phyloP scores from a whole-genome alignment of 2,888 invertebrate species.

The Acleris cristana region DNA sequence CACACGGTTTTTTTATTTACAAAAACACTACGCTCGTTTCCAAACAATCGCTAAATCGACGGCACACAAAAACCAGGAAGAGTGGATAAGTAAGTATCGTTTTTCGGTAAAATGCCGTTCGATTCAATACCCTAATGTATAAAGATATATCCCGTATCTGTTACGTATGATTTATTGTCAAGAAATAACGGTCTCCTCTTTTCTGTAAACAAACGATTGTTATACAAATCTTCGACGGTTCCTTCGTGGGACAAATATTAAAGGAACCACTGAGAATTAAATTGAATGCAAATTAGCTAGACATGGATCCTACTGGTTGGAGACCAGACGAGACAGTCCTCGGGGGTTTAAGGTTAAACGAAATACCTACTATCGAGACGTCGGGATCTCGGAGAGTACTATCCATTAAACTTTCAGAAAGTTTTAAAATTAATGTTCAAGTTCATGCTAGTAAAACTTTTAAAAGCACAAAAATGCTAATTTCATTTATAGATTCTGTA shows the following conservation, averaged over 20 bases:
- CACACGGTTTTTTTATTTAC: slow-evolving; percentile 9
- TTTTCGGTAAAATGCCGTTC: slow-evolving; percentile 2
- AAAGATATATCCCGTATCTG: slow-evolving; percentile 17
- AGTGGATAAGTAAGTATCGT: background rate
- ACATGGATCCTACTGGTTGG: slow-evolving; percentile 10
- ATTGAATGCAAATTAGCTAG: slow-evolving; percentile 15
- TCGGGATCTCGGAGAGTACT: slow-evolving; percentile 6
- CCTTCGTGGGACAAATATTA: slow-evolving; percentile 18
- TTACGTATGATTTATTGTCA: slow-evolving; percentile 25
- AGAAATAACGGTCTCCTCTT: slow-evolving; percentile 9
- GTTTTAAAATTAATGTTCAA: too few species aligned
- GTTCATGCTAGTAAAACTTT: too few species aligned
- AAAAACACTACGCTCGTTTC: slow-evolving; percentile 1
- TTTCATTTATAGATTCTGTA: too few species aligned
- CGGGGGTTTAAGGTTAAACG: slow-evolving; percentile 7
- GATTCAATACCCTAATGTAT: slow-evolving; percentile 15
- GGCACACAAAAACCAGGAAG: background rate
- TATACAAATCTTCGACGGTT: slow-evolving; percentile 28
- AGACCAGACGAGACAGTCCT: slow-evolving; percentile 13
- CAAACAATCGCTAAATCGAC: slow-evolving; percentile 1
- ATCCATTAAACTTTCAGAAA: background rate
- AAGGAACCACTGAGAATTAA: slow-evolving; percentile 9
- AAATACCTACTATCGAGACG: slow-evolving; percentile 14
- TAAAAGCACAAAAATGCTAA: too few species aligned
- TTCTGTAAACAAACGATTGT: slow-evolving; percentile 40